A percentile compares a stretch with the other conserved stretches of the same genome.
phyloP scores from a whole-genome alignment of 2,888 invertebrate genomes.

The Aphrophora alni region DNA sequence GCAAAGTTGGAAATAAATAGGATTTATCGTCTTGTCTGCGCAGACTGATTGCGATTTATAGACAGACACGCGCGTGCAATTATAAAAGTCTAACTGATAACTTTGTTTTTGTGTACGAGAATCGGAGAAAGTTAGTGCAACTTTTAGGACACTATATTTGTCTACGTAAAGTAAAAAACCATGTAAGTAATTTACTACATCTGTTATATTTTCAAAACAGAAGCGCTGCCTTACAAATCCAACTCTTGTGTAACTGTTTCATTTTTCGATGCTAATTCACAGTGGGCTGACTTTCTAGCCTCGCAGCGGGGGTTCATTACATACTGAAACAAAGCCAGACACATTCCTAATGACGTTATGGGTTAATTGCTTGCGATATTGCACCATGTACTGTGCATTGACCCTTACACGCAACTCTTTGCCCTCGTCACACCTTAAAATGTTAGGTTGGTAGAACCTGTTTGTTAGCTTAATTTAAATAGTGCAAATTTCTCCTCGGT shows the following conservation, averaged over 20 bases:
- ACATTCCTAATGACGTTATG: neutral
- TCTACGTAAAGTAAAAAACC: too few species aligned
- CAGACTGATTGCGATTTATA: too few species aligned
- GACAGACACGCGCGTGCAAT: too few species aligned
- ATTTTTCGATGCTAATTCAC: neutral
- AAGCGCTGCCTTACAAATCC: neutral
- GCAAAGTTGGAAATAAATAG: too few species aligned
- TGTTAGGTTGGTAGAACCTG: neutral
- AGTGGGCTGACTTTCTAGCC: neutral
- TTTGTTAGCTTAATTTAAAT: neutral
- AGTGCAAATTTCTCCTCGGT: neutral
- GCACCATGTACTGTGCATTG: neutral
- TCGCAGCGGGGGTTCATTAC: neutral
- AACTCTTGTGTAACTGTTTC: neutral
- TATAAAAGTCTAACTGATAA: too few species aligned
- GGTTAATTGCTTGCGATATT: constrained; percentile 4
- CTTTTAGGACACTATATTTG: too few species aligned
- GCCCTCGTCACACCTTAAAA: constrained; percentile 1
- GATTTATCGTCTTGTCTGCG: too few species aligned
- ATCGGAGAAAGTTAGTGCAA: too few species aligned
- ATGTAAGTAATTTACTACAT: too few species aligned
- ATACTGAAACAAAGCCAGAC: neutral
- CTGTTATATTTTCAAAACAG: too few species aligned
- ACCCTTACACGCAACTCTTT: neutral
- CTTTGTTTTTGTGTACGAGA: too few species aligned